A percentile compares a stretch with the other conserved stretches of the same genome.
These are phyloP conservation scores for Pachypsylla venusta DNA, from an alignment of 1,140 invertebrate genomes.

Conservation along the genomic window DNA sequence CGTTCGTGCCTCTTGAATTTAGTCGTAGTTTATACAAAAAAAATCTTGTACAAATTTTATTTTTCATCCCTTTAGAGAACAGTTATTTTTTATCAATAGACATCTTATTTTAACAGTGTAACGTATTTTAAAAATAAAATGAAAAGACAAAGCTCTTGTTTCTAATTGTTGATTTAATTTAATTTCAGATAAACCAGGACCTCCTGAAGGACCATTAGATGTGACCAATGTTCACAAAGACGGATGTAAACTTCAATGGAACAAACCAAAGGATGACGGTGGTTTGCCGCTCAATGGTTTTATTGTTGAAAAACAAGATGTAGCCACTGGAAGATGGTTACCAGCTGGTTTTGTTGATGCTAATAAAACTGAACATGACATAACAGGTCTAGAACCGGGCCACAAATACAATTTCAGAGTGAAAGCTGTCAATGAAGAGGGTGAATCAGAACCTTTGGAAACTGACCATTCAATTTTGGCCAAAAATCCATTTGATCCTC, in stretches of 20 bases:
- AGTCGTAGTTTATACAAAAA: no score
- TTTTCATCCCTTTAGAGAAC: no score
- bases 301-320: slow-evolving; percentile 85
- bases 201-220: slow-evolving; percentile 86
- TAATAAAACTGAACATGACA: slow-evolving; percentile 66
- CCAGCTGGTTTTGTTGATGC: slow-evolving; percentile 76
- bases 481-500: slow-evolving; percentile 89
- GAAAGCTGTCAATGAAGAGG: slow-evolving; percentile 87
- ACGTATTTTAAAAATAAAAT: no score
- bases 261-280: slow-evolving; percentile 88
- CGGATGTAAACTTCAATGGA: slow-evolving; percentile 89
- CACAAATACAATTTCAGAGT: slow-evolving; percentile 92
- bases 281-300: slow-evolving; percentile 81
- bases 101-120: no score
- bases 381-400: slow-evolving; percentile 78
- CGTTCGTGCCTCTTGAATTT: no score
- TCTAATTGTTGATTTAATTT: slow-evolving; percentile 15
- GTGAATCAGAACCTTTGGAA: slow-evolving; percentile 83
- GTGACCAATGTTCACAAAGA: slow-evolving; percentile 87
- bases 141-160: neutral
- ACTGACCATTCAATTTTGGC: slow-evolving; percentile 72
- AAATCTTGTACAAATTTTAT: no score
- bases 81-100: no score
- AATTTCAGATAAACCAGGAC: slow-evolving; percentile 75
- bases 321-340: slow-evolving; percentile 69